phyloP scores from a whole-genome alignment of 2,797 vertebrate species.

The Lepilemur ruficaudatus region DNA sequence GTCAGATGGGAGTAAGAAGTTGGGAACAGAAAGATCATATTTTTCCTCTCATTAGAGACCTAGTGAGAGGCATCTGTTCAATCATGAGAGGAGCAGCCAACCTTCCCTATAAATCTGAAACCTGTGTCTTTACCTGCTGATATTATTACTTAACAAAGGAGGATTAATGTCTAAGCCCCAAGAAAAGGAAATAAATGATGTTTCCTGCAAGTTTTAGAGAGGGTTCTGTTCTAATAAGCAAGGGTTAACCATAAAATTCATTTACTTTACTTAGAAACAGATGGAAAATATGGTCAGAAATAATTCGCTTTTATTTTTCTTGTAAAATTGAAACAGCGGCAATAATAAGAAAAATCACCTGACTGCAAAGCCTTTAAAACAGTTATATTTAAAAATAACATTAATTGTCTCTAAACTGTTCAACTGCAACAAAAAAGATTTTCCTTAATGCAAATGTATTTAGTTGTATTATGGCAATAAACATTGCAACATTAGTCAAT shows the following conservation, averaged over 20 bases:
- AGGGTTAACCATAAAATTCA: neutral
- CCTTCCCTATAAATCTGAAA: neutral
- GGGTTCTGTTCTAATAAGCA: constrained; percentile 41
- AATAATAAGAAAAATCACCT: constrained; percentile 58
- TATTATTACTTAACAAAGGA: constrained; percentile 33
- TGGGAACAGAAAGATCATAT: neutral
- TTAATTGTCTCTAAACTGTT: constrained; percentile 54
- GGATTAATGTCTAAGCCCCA: neutral
- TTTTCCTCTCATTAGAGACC: neutral
- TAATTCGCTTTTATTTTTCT: constrained; percentile 64
- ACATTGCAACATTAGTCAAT: neutral
- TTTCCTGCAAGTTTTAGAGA: constrained; percentile 23
- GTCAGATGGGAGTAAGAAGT: neutral
- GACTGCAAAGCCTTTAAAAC: constrained; percentile 47
- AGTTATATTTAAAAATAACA: constrained; percentile 66
- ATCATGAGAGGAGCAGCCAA: neutral
- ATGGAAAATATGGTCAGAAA: constrained; percentile 33
- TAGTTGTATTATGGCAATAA: neutral
- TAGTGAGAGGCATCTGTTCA: neutral
- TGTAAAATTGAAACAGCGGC: constrained; percentile 50
- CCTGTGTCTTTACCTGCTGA: neutral
- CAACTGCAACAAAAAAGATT: neutral
- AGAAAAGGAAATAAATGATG: constrained; percentile 41
- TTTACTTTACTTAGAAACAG: constrained; percentile 34
- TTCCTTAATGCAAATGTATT: constrained; percentile 13